Conservation (phyloP, 2,113 vertebrate species). For the Thunnus maccoyii region DNA sequence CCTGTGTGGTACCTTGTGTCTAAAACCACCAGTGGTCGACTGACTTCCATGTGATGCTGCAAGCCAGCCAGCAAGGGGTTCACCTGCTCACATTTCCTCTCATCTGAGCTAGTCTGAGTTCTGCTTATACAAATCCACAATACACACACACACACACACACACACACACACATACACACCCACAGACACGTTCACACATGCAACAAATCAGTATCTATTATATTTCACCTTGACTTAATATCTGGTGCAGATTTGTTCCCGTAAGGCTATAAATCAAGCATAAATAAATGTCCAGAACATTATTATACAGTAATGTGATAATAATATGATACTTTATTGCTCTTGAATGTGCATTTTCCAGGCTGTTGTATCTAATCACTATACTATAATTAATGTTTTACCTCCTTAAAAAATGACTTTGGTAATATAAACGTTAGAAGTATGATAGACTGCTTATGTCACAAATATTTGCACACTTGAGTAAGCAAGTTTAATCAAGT, state of each 20-base stretch:
- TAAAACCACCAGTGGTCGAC: conserved; percentile 63
- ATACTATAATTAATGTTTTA: neutral
- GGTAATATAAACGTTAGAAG: neutral
- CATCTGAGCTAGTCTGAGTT: conserved; percentile 67
- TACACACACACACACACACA: conserved; percentile 17
- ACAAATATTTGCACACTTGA: neutral
- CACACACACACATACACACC: conserved; percentile 16
- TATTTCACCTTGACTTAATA: conserved; percentile 6
- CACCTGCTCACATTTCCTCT: conserved; percentile 77
- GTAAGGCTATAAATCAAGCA: neutral
- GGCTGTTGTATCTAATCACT: neutral
- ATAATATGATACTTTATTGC: neutral
- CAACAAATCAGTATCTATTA: conserved; percentile 44
- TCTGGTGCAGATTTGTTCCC: neutral
- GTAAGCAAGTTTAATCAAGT: neutral
- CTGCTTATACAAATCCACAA: conserved; percentile 59
- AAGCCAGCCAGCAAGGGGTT: conserved; percentile 82
- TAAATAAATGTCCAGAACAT: neutral
- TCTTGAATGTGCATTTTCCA: neutral
- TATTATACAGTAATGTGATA: conserved; percentile 11
- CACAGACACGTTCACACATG: conserved; percentile 10
- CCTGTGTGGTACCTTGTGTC: conserved; percentile 76
- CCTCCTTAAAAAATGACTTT: neutral
- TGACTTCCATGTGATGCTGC: conserved; percentile 76
- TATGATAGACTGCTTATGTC: neutral